phyloP scores from a whole-genome alignment of 2,888 invertebrate species.

The Polietes domitor region DNA sequence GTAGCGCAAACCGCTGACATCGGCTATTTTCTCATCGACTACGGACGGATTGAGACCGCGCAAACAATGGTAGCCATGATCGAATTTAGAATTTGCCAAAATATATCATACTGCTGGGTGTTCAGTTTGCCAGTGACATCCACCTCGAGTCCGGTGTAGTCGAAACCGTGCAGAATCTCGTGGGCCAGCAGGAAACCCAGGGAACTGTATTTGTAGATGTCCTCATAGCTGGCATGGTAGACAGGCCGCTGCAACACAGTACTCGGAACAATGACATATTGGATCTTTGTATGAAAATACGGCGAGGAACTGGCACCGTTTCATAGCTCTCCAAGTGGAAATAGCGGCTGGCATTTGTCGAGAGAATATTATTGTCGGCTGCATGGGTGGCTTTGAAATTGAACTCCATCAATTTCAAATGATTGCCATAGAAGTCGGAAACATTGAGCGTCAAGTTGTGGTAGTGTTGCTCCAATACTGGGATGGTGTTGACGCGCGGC shows the following conservation, averaged over 20 bases:
- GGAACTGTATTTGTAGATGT: conserved; percentile 67
- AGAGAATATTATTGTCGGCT: not conserved
- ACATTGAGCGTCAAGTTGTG: conserved; percentile 27
- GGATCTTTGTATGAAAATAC: conserved; percentile 62
- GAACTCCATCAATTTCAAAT: conserved; percentile 60
- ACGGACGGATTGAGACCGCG: conserved; percentile 57
- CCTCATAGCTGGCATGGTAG: conserved; percentile 58
- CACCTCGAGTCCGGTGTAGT: conserved; percentile 62
- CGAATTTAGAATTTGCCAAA: conserved; percentile 45
- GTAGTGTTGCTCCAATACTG: conserved; percentile 60
- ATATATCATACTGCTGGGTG: conserved; percentile 16
- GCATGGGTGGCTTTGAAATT: conserved; percentile 43
- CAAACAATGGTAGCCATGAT: conserved; percentile 60
- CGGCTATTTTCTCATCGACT: conserved; percentile 69
- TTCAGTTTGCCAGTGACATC: conserved; percentile 15
- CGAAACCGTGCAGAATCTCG: conserved; percentile 69
- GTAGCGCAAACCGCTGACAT: conserved; percentile 68
- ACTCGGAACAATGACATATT: conserved; percentile 65
- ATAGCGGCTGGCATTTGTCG: conserved; percentile 11
- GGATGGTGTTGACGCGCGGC: conserved; percentile 55
- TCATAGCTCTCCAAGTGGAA: conserved; percentile 53
- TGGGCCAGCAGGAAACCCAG: conserved; percentile 69
- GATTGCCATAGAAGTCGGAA: conserved; percentile 62
- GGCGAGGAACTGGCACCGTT: conserved; percentile 66
- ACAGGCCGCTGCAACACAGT: conserved; percentile 66